Evolutionary conservation across 2,113 vertebrate genomes (phyloP), one percentile per base, ranked within the genome.

Genomic region (Halichoerus grypus): DNA sequence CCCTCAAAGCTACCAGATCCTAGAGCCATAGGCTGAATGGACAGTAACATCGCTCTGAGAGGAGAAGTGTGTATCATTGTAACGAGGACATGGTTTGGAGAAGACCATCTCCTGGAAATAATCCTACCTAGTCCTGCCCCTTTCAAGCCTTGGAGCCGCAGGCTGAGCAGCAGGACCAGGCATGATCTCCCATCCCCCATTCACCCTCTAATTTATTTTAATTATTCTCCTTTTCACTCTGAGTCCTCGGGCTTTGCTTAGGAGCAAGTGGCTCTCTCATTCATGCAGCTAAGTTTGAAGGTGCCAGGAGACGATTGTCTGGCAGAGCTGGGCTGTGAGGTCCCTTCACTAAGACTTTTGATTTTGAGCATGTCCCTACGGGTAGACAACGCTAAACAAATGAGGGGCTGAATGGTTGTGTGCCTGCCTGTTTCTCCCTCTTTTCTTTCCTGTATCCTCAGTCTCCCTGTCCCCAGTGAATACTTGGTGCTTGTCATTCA

Each of bases 131-230:
- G 80, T 69, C 95, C 71, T 94, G 39, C 16, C 57, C 88, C 81
- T 96, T 97, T 97, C 65, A 96, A 92, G 49, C 88, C 76, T 89
- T 21, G 55, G 94, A 81, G 85, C 98, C 92, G 95, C 31, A 18
- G 96, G 95, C 93, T 69, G 86, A 90, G 67, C 39, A 94, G 92
- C 88, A 97, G 93, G 98, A 98, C 67, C 4, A 82, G 97, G 79
- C 97, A 96, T 94, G 98, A 95, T 74, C 55, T 90, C 93, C 96
- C 96, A 94, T 57, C 95, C 96, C 94, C 97, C 97, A 91, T 0
- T 90, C 55, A 39, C 97, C 93, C 95, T 83, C 93, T 97, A 97
- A 98, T 98, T 98, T 98, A 98, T 91, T 97, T 97, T 98, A 98
- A 98, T 98, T 92, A 96, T 93, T 97, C 84, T 97, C 49, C 69